A percentile compares a stretch with the other conserved stretches of the same genome.
These are phyloP conservation scores for Cheilosia scutellata DNA, from an alignment of 2,888 invertebrate genomes.

Conservation along the genomic window DNA sequence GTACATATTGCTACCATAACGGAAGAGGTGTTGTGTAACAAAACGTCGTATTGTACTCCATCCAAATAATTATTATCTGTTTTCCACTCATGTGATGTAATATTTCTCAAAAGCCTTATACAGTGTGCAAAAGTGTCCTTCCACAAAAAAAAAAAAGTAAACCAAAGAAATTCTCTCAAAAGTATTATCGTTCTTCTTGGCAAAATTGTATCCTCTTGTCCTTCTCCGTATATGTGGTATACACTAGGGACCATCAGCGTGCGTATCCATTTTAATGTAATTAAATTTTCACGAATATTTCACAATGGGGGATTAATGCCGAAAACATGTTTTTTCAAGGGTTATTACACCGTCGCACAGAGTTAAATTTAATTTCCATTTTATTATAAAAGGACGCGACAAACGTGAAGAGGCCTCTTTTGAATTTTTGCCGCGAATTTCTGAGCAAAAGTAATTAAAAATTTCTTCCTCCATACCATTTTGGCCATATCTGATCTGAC, in stretches of 20 bases:
- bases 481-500: constrained; percentile 23
- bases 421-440: constrained; percentile 13
- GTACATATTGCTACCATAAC: background rate
- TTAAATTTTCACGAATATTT: constrained; percentile 62
- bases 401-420: constrained; percentile 10
- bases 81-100: constrained; percentile 40
- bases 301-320: constrained; percentile 60
- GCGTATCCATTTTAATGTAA: constrained; percentile 42
- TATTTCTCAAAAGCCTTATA: constrained; percentile 32
- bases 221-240: background rate
- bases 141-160: constrained; percentile 1
- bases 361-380: constrained; percentile 60
- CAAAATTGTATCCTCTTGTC: background rate
- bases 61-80: constrained; percentile 48
- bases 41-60: constrained; percentile 31
- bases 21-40: background rate
- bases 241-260: constrained; percentile 4
- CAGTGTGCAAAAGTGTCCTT: constrained; percentile 40
- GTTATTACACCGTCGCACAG: constrained; percentile 47
- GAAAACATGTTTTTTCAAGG: constrained; percentile 63
- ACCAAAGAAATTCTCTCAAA: constrained; percentile 2
- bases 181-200: constrained; percentile 2
- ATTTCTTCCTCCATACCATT: constrained; percentile 8
- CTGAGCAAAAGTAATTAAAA: constrained; percentile 44
- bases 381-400: constrained; percentile 27